Evolutionary conservation across 2,888 invertebrate genomes (phyloP).

Genomic region (Drosophila peninsularis): DNA sequence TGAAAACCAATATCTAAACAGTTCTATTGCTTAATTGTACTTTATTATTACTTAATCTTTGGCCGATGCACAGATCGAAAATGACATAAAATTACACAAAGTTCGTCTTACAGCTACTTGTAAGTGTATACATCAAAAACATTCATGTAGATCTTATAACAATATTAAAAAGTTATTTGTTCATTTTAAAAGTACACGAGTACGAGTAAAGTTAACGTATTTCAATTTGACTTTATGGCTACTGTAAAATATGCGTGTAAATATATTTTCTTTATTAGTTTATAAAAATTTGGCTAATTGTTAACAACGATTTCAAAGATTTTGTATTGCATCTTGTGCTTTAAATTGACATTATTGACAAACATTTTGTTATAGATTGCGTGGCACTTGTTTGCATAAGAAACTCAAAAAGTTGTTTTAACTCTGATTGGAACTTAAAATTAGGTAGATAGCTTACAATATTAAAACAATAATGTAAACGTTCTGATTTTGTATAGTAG

Average conservation of each 20-base stretch:
- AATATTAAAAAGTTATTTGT: slow-evolving; percentile 53
- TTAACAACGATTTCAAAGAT: slow-evolving; percentile 31
- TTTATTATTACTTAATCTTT: slow-evolving; percentile 81
- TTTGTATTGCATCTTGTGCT: slow-evolving; percentile 45
- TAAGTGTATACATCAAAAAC: slow-evolving; percentile 14
- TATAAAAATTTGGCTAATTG: slow-evolving; percentile 58
- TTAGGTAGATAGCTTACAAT: slow-evolving; percentile 4
- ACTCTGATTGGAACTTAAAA: slow-evolving; percentile 16
- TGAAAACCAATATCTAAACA: background rate
- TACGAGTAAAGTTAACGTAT: slow-evolving; percentile 30
- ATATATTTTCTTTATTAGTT: slow-evolving; percentile 32
- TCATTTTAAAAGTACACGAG: slow-evolving; percentile 42
- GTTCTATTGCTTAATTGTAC: slow-evolving; percentile 50
- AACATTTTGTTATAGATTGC: slow-evolving; percentile 47
- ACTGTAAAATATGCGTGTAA: slow-evolving; percentile 42
- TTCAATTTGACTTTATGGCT: slow-evolving; percentile 60
- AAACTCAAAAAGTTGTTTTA: slow-evolving; percentile 42
- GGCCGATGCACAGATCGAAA: slow-evolving; percentile 80
- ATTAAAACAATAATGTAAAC: slow-evolving; percentile 1
- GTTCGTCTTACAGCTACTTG: slow-evolving; percentile 14
- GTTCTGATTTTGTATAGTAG: slow-evolving; percentile 25
- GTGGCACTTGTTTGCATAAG: slow-evolving; percentile 77
- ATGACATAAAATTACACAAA: slow-evolving; percentile 59
- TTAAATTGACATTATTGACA: slow-evolving; percentile 29
- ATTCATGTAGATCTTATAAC: slow-evolving; percentile 35